Percentiles rank a stretch among this genome's conserved stretches.
Evolutionary conservation across 2,797 vertebrate species (phyloP).

Genomic region (Gymnodraco acuticeps): DNA sequence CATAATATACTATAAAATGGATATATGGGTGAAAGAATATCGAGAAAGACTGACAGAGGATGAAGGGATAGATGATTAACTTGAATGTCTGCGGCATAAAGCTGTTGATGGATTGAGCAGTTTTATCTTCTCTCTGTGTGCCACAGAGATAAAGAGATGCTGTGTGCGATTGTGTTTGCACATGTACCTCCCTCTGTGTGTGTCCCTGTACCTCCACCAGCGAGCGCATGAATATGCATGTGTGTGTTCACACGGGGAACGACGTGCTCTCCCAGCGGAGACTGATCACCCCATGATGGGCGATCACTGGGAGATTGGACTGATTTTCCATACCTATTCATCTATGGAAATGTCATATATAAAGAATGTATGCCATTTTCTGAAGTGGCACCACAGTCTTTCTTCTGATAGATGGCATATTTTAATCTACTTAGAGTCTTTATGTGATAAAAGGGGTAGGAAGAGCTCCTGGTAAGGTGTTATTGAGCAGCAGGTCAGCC

Average conservation of each 20-base stretch:
- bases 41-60: conserved; percentile 48
- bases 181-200: conserved; percentile 33
- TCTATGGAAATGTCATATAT: conserved; percentile 72
- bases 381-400: conserved; percentile 66
- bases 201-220: conserved; percentile 21
- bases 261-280: conserved; percentile 59
- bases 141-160: conserved; percentile 15
- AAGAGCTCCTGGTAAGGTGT: conserved; percentile 41
- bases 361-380: conserved; percentile 76
- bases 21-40: conserved; percentile 4
- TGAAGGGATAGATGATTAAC: conserved; percentile 58
- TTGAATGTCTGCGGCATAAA: conserved; percentile 46
- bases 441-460: conserved; percentile 50
- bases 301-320: conserved; percentile 70
- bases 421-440: conserved; percentile 62
- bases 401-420: conserved; percentile 66
- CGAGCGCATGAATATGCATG: conserved; percentile 62
- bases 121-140: conserved; percentile 34
- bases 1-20: conserved; percentile 21
- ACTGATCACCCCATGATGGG: conserved; percentile 73
- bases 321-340: conserved; percentile 64
- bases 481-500: conserved; percentile 43
- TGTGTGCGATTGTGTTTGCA: conserved; percentile 50
- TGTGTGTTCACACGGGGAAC: conserved; percentile 42
- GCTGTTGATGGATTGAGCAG: conserved; percentile 56